Conservation (phyloP, 2,888 invertebrate genomes). For the Philonicus albiceps region DNA sequence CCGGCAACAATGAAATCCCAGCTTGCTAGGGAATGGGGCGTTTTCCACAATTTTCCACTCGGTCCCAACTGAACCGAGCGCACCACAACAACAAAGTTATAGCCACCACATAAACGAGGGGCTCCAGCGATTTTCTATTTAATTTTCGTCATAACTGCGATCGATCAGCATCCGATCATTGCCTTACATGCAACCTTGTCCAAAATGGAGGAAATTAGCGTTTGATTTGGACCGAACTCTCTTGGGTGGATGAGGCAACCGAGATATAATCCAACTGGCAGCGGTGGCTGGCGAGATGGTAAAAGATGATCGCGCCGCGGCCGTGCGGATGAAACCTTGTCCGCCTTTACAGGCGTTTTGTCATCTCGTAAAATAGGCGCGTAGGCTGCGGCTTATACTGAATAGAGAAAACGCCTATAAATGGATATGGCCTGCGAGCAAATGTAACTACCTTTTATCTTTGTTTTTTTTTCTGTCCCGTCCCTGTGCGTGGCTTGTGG, state of each 20-base stretch:
- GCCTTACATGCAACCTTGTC: slow-evolving; percentile 25
- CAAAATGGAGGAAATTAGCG: slow-evolving; percentile 8
- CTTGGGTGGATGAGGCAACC: slow-evolving; percentile 4
- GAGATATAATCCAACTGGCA: background rate
- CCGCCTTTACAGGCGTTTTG: slow-evolving; percentile 14
- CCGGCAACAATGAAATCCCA: slow-evolving; percentile 8
- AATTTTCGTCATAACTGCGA: background rate
- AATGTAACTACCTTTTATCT: background rate
- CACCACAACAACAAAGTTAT: background rate
- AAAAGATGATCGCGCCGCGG: slow-evolving; percentile 8
- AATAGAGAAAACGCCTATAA: slow-evolving; percentile 1
- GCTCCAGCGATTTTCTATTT: background rate
- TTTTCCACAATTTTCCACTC: slow-evolving; percentile 28
- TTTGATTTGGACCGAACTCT: background rate
- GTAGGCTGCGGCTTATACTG: slow-evolving; percentile 29
- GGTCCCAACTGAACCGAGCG: background rate
- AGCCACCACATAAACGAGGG: background rate
- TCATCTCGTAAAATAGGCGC: slow-evolving; percentile 9
- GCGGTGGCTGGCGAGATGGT: background rate
- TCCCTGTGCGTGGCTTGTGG: background rate
- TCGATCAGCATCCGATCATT: background rate
- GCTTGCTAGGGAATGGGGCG: slow-evolving; percentile 26
- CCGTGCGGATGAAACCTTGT: slow-evolving; percentile 35
- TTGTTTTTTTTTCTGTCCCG: background rate
- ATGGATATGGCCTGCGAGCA: background rate